Conservation (phyloP, 2,888 invertebrate genomes). For the Alentia gelatinosa region DNA sequence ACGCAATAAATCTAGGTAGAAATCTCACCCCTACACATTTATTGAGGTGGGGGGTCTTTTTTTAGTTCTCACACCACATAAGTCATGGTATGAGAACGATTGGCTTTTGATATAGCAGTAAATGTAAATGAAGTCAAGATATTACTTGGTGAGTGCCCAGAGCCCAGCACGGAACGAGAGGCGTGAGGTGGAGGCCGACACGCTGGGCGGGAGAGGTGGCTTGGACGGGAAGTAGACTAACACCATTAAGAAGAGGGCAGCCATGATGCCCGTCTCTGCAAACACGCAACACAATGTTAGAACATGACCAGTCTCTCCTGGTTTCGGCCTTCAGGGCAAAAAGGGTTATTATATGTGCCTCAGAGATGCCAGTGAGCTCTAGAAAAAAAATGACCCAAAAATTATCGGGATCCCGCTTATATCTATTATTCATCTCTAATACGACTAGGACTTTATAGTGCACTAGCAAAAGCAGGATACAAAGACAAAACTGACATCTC, state of each 20-base stretch:
- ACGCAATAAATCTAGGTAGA: no score
- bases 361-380: not conserved
- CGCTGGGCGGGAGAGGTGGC: constrained; percentile 64
- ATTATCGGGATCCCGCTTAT: no score
- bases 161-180: constrained; percentile 62
- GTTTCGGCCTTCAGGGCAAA: not conserved
- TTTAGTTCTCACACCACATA: no score
- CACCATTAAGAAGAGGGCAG: constrained; percentile 59
- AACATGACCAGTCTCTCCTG: not conserved
- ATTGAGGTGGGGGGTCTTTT: no score
- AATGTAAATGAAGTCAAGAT: no score
- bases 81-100: no score
- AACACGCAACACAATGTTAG: not conserved
- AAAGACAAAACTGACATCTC: no score
- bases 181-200: constrained; percentile 64
- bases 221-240: constrained; percentile 64
- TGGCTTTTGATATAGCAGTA: no score
- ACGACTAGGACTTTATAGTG: not conserved
- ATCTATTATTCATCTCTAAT: no score
- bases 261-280: constrained; percentile 61
- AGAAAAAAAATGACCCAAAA: no score
- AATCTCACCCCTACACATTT: no score
- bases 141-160: constrained; percentile 62
- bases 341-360: not conserved
- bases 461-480: no score